Evolutionary conservation across 1,140 invertebrate species (phyloP), one percentile per base, ranked within the genome.

Genomic region (Phenacoccus solenopsis): DNA sequence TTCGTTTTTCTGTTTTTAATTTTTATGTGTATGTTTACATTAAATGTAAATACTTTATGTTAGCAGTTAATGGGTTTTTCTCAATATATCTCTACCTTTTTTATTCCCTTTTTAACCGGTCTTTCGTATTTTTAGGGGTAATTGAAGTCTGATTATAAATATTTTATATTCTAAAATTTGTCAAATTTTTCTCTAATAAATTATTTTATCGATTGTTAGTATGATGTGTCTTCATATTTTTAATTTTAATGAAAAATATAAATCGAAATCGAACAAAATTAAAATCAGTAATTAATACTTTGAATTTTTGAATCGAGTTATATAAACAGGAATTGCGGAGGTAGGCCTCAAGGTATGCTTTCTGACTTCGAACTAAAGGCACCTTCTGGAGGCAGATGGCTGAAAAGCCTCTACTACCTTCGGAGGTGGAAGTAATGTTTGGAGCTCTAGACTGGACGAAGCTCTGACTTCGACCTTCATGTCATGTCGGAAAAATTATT

Each of bases 121-220:
- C 59, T 64, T 64, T 64, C 59, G 2, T 64, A 16, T 24, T 64
- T 64, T 25, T 64, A 64, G 59, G 59, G 59, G 59, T 64, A 64
- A 16, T 64, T 64, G 9, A 64, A 64, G 59, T 64, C 59, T 64
- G 59, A 64, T 64, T 64, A 64, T 5, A 64, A 64, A 25, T 25
- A 64, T 64, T 24, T 64, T 24, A 10, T 64, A 49, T 49, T n/a
- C n/a, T 49, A n/a, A 49, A 49, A n/a, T 49, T 16, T 5, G 16
- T 49, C 20, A 3, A 49, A 10, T 64, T 64, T 10, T 24, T 24
- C 16, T 25, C 59, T 5, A 64, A 64, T 64, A 25, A 25, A 64
- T 64, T 9, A 9, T 20, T 64, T 64, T 9, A 22, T 64, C 5
- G 22, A 64, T 64, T 24, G 21, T 64, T 64, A 25, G 10, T 25